Evolutionary conservation across 2,113 vertebrate species (phyloP).

Genomic region (Gopherus evgoodei): DNA sequence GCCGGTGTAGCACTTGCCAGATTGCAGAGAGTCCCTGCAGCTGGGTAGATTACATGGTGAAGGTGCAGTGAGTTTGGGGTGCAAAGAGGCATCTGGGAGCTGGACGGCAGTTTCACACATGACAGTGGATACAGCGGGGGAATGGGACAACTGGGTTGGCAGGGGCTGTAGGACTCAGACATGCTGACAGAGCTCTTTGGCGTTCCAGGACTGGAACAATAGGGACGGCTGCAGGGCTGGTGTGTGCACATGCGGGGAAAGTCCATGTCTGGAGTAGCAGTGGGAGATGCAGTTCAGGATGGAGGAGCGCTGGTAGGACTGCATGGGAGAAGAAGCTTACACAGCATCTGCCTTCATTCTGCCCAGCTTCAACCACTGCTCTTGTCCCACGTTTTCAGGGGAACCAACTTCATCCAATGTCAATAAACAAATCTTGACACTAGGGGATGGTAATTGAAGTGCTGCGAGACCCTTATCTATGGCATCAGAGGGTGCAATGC

Average conservation of each 20-base stretch:
- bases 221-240: background rate
- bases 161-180: background rate
- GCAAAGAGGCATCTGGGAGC: background rate
- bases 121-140: fast-evolving
- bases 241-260: background rate
- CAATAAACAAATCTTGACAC: slow-evolving; percentile 64
- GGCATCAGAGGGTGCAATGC: background rate
- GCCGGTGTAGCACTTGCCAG: background rate
- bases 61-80: fast-evolving
- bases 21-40: background rate
- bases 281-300: fast-evolving
- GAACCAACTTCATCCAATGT: slow-evolving; percentile 33
- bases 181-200: fast-evolving
- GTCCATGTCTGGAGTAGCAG: fast-evolving
- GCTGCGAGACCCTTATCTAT: slow-evolving; percentile 38
- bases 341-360: background rate
- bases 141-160: background rate
- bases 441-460: slow-evolving; percentile 24
- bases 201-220: background rate
- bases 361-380: background rate
- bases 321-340: background rate
- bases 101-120: fast-evolving
- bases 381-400: background rate
- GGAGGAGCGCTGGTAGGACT: fast-evolving
- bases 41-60: fast-evolving